Evolutionary conservation across 2,797 vertebrate species (phyloP), one percentile per base, ranked within the genome.

Genomic region (Triplophysa bombifrons): DNA sequence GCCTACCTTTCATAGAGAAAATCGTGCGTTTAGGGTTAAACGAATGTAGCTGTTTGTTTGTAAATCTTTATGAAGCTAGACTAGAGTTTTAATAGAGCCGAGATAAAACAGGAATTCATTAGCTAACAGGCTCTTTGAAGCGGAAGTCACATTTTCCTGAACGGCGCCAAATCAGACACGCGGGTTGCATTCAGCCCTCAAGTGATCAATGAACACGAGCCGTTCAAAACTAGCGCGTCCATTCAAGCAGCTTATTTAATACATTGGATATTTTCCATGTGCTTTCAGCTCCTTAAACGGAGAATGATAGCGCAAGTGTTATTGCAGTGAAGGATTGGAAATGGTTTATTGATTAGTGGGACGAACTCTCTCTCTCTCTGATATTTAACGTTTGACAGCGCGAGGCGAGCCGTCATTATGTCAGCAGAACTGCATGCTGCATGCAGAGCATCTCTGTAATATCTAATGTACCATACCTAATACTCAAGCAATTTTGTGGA

Each of bases 261-360:
- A 34, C 66, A 63, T 63, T 70, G 56, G 20, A 38, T 69, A 51
- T 25, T 60, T 48, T 51, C n/a, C 25, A 50, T 70, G 75, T 51
- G 75, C 14, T 51, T 48, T 38, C 25, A 60, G 27, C 13, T 22
- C 14, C 56, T 70, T 78, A 78, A 78, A 70, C 60, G 56, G 16
- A 61, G 67, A 41, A 78, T 70, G 46, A 78, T 63, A 41, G 76
- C 46, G 12, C 6, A 63, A 7, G 46, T 64, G 44, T 60, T 63
- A 64, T 63, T 71, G 58, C 61, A 56, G 76, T 53, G 27, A 71
- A 63, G 58, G 46, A 64, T 71, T 71, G 58, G 17, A 64, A 78
- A 78, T 71, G 27, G 76, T 53, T 71, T 78, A 78, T 78, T 78
- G 67, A 78, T 78, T 63, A 53, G 67, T 64, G 46, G 58, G 58